Conservation (phyloP, 2,888 invertebrate genomes). For the Charanyca ferruginea region DNA sequence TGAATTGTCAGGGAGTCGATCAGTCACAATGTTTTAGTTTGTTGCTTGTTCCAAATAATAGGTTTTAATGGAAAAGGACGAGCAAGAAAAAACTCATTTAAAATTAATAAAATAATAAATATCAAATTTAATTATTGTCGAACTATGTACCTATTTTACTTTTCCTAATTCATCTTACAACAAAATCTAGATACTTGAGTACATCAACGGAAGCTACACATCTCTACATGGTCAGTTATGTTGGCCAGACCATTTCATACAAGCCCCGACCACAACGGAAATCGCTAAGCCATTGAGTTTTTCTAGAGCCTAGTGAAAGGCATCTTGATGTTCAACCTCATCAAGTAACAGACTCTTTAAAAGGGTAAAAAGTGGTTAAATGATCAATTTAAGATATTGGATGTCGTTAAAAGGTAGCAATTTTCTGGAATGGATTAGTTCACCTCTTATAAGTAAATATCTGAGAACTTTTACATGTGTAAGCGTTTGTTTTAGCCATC, state of each 20-base stretch:
- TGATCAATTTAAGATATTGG: constrained; percentile 59
- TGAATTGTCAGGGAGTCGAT: too few species aligned
- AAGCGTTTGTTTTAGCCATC: constrained; percentile 21
- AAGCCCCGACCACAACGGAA: constrained; percentile 79
- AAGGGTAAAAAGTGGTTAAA: constrained; percentile 60
- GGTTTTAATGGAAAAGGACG: too few species aligned
- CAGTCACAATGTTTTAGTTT: too few species aligned
- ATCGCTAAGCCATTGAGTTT: constrained; percentile 78
- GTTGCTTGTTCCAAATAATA: too few species aligned
- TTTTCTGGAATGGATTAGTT: constrained; percentile 61
- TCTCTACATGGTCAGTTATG: constrained; percentile 63
- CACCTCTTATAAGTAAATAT: constrained; percentile 55
- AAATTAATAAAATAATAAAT: too few species aligned
- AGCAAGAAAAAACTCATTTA: too few species aligned
- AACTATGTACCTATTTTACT: neutral
- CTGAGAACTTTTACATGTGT: constrained; percentile 52
- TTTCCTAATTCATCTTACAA: neutral
- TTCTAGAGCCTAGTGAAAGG: constrained; percentile 73
- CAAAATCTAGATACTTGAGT: constrained; percentile 24
- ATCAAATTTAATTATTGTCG: too few species aligned
- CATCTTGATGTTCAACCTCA: constrained; percentile 66
- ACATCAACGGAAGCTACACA: constrained; percentile 56
- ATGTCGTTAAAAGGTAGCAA: constrained; percentile 59
- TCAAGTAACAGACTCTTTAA: constrained; percentile 54
- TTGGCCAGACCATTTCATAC: constrained; percentile 65